phyloP scores from a whole-genome alignment of 2,113 vertebrate species.

The Copsychus sechellarum region DNA sequence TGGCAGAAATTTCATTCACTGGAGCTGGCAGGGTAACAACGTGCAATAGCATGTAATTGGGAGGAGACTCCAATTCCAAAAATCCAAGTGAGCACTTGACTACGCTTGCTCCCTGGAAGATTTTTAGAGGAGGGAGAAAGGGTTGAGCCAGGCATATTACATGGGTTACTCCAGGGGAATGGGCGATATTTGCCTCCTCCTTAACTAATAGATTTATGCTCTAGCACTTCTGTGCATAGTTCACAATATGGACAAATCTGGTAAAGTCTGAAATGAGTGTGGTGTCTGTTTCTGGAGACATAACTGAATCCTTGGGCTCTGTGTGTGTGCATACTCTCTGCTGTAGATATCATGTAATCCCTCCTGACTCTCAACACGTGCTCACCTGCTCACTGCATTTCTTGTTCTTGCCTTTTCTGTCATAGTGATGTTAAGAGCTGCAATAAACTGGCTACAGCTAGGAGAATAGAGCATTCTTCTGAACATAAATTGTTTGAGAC shows the following conservation, averaged over 20 bases:
- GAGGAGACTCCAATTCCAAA: not conserved
- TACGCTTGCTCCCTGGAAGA: not conserved
- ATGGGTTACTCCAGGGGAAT: not conserved
- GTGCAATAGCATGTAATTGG: not conserved
- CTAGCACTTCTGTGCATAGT: not conserved
- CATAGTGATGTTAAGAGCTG: not conserved
- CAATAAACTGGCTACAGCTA: not conserved
- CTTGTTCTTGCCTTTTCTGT: slow-evolving; percentile 40
- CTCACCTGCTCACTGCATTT: not conserved
- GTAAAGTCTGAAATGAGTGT: not conserved
- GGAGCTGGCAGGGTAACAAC: not conserved
- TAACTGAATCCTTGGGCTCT: not conserved
- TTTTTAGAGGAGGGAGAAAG: not conserved
- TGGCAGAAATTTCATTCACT: not conserved
- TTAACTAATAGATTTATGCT: not conserved
- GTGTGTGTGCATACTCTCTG: not conserved
- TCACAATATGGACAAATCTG: not conserved
- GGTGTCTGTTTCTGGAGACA: not conserved
- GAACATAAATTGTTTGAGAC: not conserved
- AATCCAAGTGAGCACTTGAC: not conserved
- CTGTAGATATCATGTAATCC: not conserved
- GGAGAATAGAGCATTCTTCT: not conserved
- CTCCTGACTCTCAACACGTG: not conserved
- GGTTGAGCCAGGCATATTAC: not conserved
- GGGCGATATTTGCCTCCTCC: not conserved